Percentiles rank a stretch among this genome's conserved stretches.
Evolutionary conservation across 2,113 vertebrate genomes (phyloP).

Genomic region (Xenopus laevis): DNA sequence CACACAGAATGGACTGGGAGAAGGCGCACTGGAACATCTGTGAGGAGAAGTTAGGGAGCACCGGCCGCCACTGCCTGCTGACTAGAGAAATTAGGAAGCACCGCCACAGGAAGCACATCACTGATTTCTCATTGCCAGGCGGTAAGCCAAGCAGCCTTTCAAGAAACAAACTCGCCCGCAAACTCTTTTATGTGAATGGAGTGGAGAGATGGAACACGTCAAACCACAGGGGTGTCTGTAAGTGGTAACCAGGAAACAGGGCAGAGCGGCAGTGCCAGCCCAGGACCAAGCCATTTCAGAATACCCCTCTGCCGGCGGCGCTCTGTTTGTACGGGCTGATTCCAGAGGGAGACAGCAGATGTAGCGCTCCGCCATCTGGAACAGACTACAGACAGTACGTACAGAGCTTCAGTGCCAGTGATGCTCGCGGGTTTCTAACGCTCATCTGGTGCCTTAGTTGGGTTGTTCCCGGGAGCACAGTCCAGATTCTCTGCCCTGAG

Average conservation of each 20-base stretch:
- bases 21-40: background rate
- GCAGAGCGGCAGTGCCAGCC: background rate
- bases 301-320: background rate
- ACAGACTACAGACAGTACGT: background rate
- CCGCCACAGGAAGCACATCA: too few relatives aligned
- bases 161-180: too few relatives aligned
- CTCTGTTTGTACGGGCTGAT: background rate
- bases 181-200: background rate
- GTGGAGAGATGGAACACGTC: background rate
- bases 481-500: too few relatives aligned
- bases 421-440: background rate
- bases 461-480: background rate
- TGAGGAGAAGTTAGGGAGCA: background rate
- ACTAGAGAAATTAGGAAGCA: too few relatives aligned
- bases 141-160: too few relatives aligned
- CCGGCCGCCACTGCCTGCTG: too few relatives aligned
- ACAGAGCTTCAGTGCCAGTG: background rate
- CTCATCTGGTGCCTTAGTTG: background rate
- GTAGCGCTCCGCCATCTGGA: background rate
- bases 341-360: too few relatives aligned
- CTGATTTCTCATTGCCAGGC: too few relatives aligned
- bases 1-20: slow-evolving; percentile 27
- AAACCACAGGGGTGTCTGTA: background rate
- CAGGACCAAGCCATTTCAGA: background rate
- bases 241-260: background rate